Base-by-base conservation (phyloP, 2,797 vertebrate species). In the Characodon lateralis region DNA sequence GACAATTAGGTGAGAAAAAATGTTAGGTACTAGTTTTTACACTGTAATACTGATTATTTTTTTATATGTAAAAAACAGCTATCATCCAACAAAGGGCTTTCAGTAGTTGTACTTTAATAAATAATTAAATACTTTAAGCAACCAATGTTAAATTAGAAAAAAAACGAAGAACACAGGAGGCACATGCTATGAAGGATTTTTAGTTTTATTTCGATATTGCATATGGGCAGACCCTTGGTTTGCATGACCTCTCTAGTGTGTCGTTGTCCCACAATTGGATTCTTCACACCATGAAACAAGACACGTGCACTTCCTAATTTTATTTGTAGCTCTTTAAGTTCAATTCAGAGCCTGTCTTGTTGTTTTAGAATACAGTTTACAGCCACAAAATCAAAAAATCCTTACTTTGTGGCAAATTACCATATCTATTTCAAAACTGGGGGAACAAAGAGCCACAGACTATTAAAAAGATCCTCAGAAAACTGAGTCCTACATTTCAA, bases 91-190 rank as follows among this genome's bases (percentile, higher is more conserved):
- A 12, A 43, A 12, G 61, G 71, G 78, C 48, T 75, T 87, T 82
- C 73, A 81, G 75, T n/a, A 3, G 5, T 24, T 74, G 76, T 61
- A 72, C 58, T 55, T 77, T 68, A 50, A 73, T 74, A 73, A 73
- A 51, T 55, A 61, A 75, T 75, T 58, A 28, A 83, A 78, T 74
- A 72, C 78, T 71, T 85, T 79, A 20, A 78, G 63, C 43, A 77
- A 77, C 76, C 58, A 53, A 72, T 50, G 72, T 85, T 68, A 59
- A 26, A 75, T 46, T 46, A 83, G 63, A 79, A 76, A 79, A 61
- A 51, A 79, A 73, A 75, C 46, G 75, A 72, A 2, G 6, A 69
- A 8, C 2, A 51, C 3, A 35, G 5, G 41, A 72, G 50, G 39
- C 69, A 70, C 71, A 71, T 55, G 74, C 83, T 74, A 79, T 71